Evolutionary conservation across 2,888 invertebrate genomes (phyloP), one percentile per base, ranked within the genome.

Genomic region (Tiliacea aurago): DNA sequence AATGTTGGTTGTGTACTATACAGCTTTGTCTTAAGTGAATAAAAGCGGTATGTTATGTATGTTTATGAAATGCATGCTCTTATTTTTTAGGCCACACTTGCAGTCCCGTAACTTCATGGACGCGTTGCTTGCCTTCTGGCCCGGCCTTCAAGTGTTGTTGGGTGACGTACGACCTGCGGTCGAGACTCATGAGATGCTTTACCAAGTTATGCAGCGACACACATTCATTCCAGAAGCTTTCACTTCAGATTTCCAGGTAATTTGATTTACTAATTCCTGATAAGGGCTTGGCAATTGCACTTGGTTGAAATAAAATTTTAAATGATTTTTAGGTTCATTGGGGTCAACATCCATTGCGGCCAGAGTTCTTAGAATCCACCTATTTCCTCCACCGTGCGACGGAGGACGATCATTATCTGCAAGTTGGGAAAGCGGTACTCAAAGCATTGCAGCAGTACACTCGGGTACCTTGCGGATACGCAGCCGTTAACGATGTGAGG

Each of bases 161-260:
- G 99, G 99, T 0, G 99, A 99, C 92, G 97, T 99, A 18, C 98
- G 99, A 89, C 99, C 99, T 13, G 99, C 99, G 0, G 99, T 99
- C n/a, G 99, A 99, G 96, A 99, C 99, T 0, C 99, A 99, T 92
- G 99, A 99, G 94, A 99, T 99, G 99, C 97, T 99, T 4, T 99
- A 99, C 93, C 99, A 99, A 96, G 99, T 99, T 20, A 99, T 99
- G 97, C 98, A 99, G 94, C 97, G 99, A 89, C 99, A 99, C 94
- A 99, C 99, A 81, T 99, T 99, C 94, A 98, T 99, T 89, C 99
- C 99, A 0, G 99, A 99, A 96, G 99, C 99, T 7, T 99, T 99
- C 93, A 99, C 99, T 0, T 98, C 99, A 0, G 99, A 99, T 94
- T 99, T 99, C 90, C 98, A 99, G 97, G 97, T 97, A 10, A 78